phyloP scores from a whole-genome alignment of 2,797 vertebrate genomes.

The Balearica regulorum region DNA sequence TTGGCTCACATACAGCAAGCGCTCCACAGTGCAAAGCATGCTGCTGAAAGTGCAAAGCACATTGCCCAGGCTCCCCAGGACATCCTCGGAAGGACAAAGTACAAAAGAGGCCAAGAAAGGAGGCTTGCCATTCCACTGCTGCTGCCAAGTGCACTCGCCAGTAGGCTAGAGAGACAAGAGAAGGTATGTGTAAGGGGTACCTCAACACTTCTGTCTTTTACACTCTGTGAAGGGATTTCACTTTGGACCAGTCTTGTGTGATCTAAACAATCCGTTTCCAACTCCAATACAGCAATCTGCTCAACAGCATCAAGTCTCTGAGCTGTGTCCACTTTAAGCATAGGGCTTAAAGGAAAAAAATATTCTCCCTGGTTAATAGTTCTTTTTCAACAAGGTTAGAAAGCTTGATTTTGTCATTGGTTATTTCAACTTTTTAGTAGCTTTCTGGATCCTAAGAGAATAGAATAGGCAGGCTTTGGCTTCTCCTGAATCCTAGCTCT shows the following conservation, averaged over 20 bases:
- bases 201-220: neutral
- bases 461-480: neutral
- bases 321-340: neutral
- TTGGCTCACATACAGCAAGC: neutral
- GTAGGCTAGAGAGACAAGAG: neutral
- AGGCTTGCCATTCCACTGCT: neutral
- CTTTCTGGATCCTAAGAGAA: neutral
- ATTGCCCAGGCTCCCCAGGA: neutral
- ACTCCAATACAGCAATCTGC: neutral
- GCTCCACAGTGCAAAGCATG: neutral
- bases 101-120: neutral
- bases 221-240: neutral
- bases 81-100: neutral
- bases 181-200: neutral
- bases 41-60: neutral
- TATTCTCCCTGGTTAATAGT: neutral
- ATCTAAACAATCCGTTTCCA: neutral
- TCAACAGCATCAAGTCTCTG: neutral
- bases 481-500: neutral
- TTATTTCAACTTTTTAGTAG: neutral
- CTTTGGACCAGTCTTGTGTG: neutral
- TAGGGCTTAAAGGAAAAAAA: neutral
- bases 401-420: neutral
- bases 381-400: neutral
- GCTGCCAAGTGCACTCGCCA: neutral